Evolutionary conservation across 1,140 invertebrate genomes (phyloP).

Genomic region (Teleopsis dalmanni): DNA sequence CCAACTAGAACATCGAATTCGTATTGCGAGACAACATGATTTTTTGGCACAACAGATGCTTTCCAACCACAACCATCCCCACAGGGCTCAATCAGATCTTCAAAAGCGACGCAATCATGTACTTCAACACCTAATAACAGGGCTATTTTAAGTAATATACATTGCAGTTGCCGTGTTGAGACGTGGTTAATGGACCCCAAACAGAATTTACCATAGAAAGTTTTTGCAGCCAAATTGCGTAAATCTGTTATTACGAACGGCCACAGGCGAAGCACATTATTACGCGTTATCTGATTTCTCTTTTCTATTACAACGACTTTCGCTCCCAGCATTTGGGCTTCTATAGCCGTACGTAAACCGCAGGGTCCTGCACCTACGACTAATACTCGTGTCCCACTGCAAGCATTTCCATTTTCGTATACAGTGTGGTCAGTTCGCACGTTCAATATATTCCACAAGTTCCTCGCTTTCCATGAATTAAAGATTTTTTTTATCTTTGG

Average conservation of each 20-base stretch:
- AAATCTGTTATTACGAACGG: constrained; percentile 97
- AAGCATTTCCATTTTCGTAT: constrained; percentile 80
- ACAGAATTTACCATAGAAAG: constrained; percentile 99
- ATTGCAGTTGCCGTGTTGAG: constrained; percentile 93
- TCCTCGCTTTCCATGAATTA: constrained; percentile 89
- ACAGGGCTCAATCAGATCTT: constrained; percentile 72
- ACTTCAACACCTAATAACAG: constrained; percentile 94
- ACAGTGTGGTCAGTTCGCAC: constrained; percentile 84
- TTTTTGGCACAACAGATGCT: constrained; percentile 65
- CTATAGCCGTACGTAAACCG: constrained; percentile 90
- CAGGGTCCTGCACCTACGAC: constrained; percentile 95
- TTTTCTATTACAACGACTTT: constrained; percentile 93
- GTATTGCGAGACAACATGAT: constrained; percentile 88
- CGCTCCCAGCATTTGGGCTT: constrained; percentile 90
- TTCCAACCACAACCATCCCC: constrained; percentile 77
- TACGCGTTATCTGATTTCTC: constrained; percentile 86
- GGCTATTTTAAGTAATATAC: constrained; percentile 91
- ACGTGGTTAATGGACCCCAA: constrained; percentile 98
- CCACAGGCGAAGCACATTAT: constrained; percentile 98
- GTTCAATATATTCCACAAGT: constrained; percentile 93
- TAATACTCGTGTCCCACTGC: constrained; percentile 74
- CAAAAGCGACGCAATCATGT: constrained; percentile 87
- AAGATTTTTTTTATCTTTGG: constrained; percentile 71
- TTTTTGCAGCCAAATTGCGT: constrained; percentile 89
- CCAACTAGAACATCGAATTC: constrained; percentile 96